A percentile compares a stretch with the other conserved stretches of the same genome.
These are phyloP conservation scores for Exephanes ischioxanthus DNA, from an alignment of 2,888 invertebrate species.

Conservation along the genomic window DNA sequence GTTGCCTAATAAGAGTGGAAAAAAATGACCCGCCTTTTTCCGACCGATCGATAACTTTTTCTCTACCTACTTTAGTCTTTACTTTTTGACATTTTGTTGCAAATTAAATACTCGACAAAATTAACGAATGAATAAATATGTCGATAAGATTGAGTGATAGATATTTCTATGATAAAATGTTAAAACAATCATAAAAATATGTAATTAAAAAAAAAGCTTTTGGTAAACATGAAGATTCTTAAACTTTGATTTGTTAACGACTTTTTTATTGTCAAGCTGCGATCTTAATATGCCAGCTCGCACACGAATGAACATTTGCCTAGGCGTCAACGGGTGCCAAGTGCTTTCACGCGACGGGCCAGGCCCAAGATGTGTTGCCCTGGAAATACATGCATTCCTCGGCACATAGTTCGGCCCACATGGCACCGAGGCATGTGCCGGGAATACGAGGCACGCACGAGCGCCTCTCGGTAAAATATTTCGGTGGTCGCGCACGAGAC, in stretches of 20 bases:
- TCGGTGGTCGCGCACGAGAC: conserved; percentile 62
- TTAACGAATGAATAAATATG: too few relatives aligned
- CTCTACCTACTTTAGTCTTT: too few relatives aligned
- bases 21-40: too few relatives aligned
- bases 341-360: conserved; percentile 19
- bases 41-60: too few relatives aligned
- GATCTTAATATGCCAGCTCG: conserved; percentile 6
- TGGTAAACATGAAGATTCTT: background rate
- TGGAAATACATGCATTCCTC: conserved; percentile 26
- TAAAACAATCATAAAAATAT: background rate
- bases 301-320: conserved; percentile 30
- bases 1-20: too few relatives aligned
- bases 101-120: background rate
- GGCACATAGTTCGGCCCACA: conserved; percentile 37
- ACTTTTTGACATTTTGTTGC: background rate
- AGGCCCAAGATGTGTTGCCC: background rate
- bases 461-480: conserved; percentile 59
- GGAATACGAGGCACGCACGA: conserved; percentile 63
- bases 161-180: background rate
- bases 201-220: background rate
- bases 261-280: background rate
- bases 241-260: background rate
- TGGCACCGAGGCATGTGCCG: conserved; percentile 60
- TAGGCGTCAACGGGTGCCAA: conserved; percentile 23
- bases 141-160: background rate